phyloP scores from a whole-genome alignment of 1,140 invertebrate species.

The Aphelenchoides fujianensis region DNA sequence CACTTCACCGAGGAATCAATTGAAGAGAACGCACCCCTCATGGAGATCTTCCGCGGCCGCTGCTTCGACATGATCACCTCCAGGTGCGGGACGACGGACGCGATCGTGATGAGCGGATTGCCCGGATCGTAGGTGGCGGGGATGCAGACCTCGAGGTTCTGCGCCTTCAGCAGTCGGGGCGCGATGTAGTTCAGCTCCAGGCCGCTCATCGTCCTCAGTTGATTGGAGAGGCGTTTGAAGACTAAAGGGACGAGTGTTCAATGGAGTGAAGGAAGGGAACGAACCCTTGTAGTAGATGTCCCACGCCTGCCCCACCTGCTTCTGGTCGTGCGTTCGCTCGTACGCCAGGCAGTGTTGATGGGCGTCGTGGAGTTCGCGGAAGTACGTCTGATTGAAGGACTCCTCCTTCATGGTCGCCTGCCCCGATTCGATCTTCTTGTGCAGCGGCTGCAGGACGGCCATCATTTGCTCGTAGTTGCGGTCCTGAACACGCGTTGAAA shows the following conservation, averaged over 20 bases:
- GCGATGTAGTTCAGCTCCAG: conserved; percentile 90
- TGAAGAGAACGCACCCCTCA: conserved; percentile 74
- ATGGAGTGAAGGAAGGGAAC: too few species aligned
- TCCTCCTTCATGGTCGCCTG: conserved; percentile 90
- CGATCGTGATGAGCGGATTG: conserved; percentile 77
- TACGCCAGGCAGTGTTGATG: conserved; percentile 85
- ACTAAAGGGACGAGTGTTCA: conserved; percentile 70
- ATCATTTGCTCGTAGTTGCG: conserved; percentile 89
- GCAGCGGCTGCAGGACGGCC: conserved; percentile 85
- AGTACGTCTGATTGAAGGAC: conserved; percentile 88
- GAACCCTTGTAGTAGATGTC: conserved; percentile 92
- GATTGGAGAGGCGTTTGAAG: conserved; percentile 86
- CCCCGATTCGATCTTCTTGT: conserved; percentile 85
- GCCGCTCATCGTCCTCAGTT: conserved; percentile 74
- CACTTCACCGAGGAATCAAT: too few species aligned
- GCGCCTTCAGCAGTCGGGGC: conserved; percentile 80
- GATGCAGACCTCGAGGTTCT: conserved; percentile 88
- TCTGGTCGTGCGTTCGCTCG: conserved; percentile 77
- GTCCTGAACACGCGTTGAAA: too few species aligned
- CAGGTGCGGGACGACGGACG: conserved; percentile 75
- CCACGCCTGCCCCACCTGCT: conserved; percentile 79
- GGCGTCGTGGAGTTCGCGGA: conserved; percentile 85
- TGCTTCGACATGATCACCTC: conserved; percentile 97
- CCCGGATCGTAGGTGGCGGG: conserved; percentile 78
- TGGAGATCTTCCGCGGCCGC: conserved; percentile 85